phyloP scores from a whole-genome alignment of 1,140 invertebrate species.

The Nebria ingens region DNA sequence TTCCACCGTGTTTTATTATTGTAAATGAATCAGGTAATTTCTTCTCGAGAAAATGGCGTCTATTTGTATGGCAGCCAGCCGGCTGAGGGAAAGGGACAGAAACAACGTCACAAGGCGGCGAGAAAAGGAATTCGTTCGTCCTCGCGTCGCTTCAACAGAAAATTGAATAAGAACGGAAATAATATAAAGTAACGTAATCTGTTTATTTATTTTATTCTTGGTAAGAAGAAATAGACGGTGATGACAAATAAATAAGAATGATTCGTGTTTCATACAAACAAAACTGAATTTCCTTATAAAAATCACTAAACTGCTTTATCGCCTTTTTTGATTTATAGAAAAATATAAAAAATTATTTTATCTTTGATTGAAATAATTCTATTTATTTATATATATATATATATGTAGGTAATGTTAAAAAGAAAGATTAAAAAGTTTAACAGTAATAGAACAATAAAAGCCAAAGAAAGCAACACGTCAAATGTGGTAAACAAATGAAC shows the following conservation, averaged over 20 bases:
- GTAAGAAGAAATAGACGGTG: too few relatives aligned
- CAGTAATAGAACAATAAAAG: not conserved
- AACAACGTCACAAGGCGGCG: too few relatives aligned
- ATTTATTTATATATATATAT: not conserved
- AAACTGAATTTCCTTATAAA: not conserved
- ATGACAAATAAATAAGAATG: not conserved
- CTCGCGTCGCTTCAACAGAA: too few relatives aligned
- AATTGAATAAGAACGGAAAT: not conserved
- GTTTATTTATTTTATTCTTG: not conserved
- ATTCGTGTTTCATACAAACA: not conserved
- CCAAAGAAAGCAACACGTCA: not conserved
- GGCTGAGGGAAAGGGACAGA: too few relatives aligned
- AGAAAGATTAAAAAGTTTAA: too few relatives aligned
- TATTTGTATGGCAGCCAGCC: too few relatives aligned
- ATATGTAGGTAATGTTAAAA: too few relatives aligned
- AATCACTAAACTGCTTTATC: not conserved
- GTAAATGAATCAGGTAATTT: too few relatives aligned
- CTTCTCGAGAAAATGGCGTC: too few relatives aligned
- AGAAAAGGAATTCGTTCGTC: too few relatives aligned
- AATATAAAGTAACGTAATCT: not conserved
- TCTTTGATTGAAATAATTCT: not conserved
- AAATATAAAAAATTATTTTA: not conserved
- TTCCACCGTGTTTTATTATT: too few relatives aligned
- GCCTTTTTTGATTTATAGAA: not conserved
- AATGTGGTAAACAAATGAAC: slow-evolving; percentile 3